These are phyloP conservation scores for Nannospalax galili DNA, from an alignment of 2,113 vertebrate species.

Conservation along the genomic window DNA sequence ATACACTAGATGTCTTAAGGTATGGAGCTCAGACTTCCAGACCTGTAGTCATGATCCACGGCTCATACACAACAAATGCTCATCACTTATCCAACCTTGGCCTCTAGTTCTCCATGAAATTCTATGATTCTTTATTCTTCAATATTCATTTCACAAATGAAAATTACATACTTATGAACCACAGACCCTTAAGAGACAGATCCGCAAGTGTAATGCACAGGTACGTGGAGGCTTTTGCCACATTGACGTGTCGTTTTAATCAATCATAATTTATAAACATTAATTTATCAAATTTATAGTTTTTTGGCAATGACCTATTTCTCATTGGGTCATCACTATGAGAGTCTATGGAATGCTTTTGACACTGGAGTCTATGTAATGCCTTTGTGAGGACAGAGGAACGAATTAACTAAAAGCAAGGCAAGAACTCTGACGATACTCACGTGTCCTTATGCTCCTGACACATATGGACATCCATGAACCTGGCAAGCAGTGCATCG, in stretches of 20 bases:
- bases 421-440: neutral
- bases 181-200: neutral
- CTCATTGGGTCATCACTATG: too few species aligned
- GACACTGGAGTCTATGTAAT: neutral
- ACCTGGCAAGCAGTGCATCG: neutral
- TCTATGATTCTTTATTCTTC: neutral
- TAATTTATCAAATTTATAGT: neutral
- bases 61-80: neutral
- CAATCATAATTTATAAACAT: neutral
- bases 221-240: neutral
- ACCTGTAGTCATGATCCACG: neutral
- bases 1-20: neutral
- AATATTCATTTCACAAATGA: neutral
- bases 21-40: conserved; percentile 51
- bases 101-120: neutral
- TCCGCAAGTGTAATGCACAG: neutral
- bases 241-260: neutral
- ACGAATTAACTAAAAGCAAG: neutral
- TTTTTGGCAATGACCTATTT: neutral
- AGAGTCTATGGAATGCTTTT: neutral
- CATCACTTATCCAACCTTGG: neutral
- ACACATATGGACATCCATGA: neutral
- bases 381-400: neutral
- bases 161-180: neutral
- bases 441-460: neutral